phyloP scores from a whole-genome alignment of 2,113 vertebrate genomes.

The Prionailurus viverrinus region DNA sequence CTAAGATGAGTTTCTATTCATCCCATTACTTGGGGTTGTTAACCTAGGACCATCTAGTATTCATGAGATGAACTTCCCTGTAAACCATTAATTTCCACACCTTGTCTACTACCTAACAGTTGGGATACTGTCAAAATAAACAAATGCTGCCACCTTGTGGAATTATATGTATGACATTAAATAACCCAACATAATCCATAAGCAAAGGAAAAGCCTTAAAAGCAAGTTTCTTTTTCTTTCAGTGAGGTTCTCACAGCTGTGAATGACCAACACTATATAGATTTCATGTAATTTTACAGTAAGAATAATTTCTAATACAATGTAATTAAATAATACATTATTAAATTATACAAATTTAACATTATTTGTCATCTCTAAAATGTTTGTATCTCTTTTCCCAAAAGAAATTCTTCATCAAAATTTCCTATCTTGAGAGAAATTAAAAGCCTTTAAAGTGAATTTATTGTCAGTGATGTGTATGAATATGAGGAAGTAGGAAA shows the following conservation, averaged over 20 bases:
- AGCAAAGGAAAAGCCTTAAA: background rate
- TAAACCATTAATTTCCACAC: background rate
- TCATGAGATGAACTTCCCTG: background rate
- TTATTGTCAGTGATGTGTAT: conserved; percentile 9
- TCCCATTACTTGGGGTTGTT: rapidly evolving
- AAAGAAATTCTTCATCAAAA: conserved; percentile 35
- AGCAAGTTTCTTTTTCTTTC: conserved; percentile 10
- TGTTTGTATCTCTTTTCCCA: background rate
- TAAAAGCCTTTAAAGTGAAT: conserved; percentile 21
- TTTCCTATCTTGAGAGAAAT: conserved; percentile 3
- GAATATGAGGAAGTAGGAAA: background rate
- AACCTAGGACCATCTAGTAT: rapidly evolving
- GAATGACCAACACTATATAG: background rate
- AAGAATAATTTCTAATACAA: background rate
- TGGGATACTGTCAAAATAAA: background rate
- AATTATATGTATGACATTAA: background rate
- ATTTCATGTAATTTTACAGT: background rate
- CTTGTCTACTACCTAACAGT: background rate
- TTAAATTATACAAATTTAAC: conserved; percentile 8
- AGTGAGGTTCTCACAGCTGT: background rate
- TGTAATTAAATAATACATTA: background rate
- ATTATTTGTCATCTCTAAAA: background rate
- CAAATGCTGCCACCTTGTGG: conserved; percentile 82
- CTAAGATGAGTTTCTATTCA: background rate
- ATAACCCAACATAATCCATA: background rate